Percentiles rank a stretch among this genome's conserved stretches.
These are phyloP conservation scores for Capromys pilorides DNA, from an alignment of 2,797 vertebrate genomes.

Conservation along the genomic window DNA sequence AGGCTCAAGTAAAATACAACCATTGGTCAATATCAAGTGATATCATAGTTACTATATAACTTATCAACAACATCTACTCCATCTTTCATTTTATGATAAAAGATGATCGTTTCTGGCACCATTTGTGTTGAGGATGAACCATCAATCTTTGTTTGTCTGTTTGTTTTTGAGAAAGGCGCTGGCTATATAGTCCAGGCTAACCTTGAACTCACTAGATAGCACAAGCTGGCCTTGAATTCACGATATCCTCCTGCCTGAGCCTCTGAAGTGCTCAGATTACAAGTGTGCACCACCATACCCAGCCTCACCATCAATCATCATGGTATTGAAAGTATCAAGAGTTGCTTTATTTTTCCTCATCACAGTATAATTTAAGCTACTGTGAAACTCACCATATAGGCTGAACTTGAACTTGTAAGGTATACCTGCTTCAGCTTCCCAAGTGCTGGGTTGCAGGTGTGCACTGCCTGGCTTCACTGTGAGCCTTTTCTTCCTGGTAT, in stretches of 20 bases:
- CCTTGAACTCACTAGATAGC: background rate
- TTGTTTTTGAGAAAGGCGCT: background rate
- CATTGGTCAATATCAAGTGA: background rate
- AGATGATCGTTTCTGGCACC: background rate
- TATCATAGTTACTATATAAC: background rate
- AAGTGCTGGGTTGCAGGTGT: background rate
- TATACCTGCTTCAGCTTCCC: background rate
- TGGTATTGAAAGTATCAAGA: background rate
- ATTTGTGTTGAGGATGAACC: background rate
- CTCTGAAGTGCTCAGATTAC: background rate
- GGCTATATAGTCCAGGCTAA: background rate
- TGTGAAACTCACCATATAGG: background rate
- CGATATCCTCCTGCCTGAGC: background rate
- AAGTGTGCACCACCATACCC: background rate
- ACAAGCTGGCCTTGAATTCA: background rate
- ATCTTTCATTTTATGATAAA: background rate
- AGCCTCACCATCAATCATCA: background rate
- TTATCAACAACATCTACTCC: background rate
- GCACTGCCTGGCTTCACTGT: background rate
- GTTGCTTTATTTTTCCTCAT: background rate
- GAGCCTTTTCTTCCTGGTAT: background rate
- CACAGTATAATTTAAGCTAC: background rate
- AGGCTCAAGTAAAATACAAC: background rate
- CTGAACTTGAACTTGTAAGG: background rate
- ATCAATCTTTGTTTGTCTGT: background rate